Conservation (phyloP, 2,797 vertebrate species). For the Halcyon smyrnensis region DNA sequence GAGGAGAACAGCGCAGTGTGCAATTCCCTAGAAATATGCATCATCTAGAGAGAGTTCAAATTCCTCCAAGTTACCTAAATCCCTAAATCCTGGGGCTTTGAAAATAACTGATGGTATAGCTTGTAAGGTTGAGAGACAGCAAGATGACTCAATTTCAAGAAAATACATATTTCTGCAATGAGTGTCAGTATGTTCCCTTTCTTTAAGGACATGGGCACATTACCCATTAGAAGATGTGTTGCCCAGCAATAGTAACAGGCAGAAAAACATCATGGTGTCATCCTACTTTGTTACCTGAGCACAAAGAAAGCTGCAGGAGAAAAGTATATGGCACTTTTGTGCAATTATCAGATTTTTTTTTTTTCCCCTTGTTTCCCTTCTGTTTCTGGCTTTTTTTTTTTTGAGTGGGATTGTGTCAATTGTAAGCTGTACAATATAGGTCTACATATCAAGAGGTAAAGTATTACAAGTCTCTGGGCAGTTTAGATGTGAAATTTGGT, state of each 20-base stretch:
- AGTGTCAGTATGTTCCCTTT: neutral
- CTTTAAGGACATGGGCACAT: neutral
- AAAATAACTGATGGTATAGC: conserved; percentile 14
- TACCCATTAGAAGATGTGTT: neutral
- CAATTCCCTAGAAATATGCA: neutral
- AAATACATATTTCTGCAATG: neutral
- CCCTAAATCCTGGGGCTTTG: neutral
- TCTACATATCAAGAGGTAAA: neutral
- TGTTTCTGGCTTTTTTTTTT: neutral
- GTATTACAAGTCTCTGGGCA: neutral
- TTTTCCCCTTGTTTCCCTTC: neutral
- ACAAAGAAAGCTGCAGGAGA: neutral
- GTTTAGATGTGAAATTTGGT: neutral
- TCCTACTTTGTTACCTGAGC: neutral
- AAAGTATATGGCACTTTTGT: neutral
- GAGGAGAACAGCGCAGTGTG: neutral
- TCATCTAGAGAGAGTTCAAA: neutral
- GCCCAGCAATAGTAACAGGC: neutral
- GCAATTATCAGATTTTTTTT: neutral
- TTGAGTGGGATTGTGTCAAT: neutral
- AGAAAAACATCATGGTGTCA: neutral
- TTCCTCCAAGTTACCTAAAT: conserved; percentile 12
- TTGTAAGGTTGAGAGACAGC: conserved; percentile 16
- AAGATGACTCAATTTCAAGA: conserved; percentile 27
- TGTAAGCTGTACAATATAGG: neutral